Percentiles rank a stretch among this genome's conserved stretches.
Evolutionary conservation across 2,113 vertebrate genomes (phyloP).

Genomic region (Equus przewalskii): DNA sequence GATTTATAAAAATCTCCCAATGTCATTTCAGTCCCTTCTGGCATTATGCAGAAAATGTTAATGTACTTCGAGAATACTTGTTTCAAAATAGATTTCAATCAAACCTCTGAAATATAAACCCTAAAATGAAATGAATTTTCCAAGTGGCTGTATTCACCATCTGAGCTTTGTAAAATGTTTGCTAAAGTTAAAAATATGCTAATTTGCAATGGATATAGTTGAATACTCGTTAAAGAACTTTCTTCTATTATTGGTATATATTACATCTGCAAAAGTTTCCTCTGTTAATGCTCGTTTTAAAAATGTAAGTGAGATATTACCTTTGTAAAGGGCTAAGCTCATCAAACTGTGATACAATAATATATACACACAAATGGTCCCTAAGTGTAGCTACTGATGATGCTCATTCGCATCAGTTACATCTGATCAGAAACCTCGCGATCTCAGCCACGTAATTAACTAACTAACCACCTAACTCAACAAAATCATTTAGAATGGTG

Average conservation of each 20-base stretch:
- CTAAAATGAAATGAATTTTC: slow-evolving; percentile 47
- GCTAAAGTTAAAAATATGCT: slow-evolving; percentile 38
- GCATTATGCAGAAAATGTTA: slow-evolving; percentile 65
- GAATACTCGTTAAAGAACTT: slow-evolving; percentile 64
- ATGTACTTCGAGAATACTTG: slow-evolving; percentile 58
- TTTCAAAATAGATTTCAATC: slow-evolving; percentile 45
- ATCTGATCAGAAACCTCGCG: slow-evolving; percentile 40
- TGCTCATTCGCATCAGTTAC: slow-evolving; percentile 22
- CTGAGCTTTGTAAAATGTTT: slow-evolving; percentile 37
- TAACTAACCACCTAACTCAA: slow-evolving; percentile 22
- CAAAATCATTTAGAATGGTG: not conserved
- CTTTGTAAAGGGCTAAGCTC: slow-evolving; percentile 39
- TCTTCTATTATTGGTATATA: slow-evolving; percentile 50
- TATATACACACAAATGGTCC: not conserved
- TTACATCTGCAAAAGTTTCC: slow-evolving; percentile 55
- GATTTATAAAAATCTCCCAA: slow-evolving; percentile 53
- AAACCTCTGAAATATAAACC: slow-evolving; percentile 45
- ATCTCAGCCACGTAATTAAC: slow-evolving; percentile 40
- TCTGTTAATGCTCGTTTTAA: slow-evolving; percentile 37
- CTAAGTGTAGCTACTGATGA: not conserved
- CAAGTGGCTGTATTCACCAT: not conserved
- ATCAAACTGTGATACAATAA: not conserved
- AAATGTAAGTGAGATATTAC: not conserved
- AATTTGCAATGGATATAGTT: slow-evolving; percentile 59
- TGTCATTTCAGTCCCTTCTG: slow-evolving; percentile 44